These are phyloP conservation scores for Batillaria attramentaria DNA, from an alignment of 1,140 invertebrate genomes.

Conservation along the genomic window DNA sequence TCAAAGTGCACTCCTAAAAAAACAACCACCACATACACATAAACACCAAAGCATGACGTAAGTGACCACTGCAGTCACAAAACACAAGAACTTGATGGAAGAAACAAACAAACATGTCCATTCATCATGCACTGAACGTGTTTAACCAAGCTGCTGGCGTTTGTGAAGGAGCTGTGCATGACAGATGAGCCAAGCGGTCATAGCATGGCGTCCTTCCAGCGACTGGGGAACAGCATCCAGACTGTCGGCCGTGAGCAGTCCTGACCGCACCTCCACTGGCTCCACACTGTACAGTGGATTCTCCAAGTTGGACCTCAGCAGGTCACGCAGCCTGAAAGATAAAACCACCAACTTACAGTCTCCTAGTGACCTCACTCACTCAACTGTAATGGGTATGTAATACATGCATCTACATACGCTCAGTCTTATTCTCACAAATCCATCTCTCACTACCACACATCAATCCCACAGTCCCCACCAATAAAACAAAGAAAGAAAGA, in stretches of 20 bases:
- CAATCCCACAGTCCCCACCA: too few species aligned
- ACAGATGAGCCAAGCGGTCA: constrained; percentile 12
- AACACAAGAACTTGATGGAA: too few species aligned
- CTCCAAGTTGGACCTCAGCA: constrained; percentile 18
- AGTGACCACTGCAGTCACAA: too few species aligned
- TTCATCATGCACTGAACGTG: too few species aligned
- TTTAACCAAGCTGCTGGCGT: constrained; percentile 1
- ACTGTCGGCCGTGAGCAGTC: constrained; percentile 1
- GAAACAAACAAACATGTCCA: too few species aligned
- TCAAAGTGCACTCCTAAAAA: too few species aligned
- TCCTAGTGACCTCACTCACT: not conserved
- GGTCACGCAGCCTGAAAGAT: constrained; percentile 21
- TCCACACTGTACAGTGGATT: constrained; percentile 8
- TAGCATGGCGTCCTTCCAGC: constrained; percentile 13
- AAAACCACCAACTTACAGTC: not conserved
- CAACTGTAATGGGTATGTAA: not conserved
- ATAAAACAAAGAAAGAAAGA: not conserved
- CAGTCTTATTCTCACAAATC: too few species aligned
- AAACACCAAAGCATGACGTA: too few species aligned
- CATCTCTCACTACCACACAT: too few species aligned
- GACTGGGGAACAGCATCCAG: not conserved
- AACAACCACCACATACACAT: too few species aligned
- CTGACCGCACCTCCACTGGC: constrained; percentile 20
- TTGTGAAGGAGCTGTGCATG: constrained; percentile 14
- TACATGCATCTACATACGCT: not conserved